These are phyloP conservation scores for Tokudaia tokunoshimensis DNA, from an alignment of 2,797 vertebrate species.

Conservation along the genomic window DNA sequence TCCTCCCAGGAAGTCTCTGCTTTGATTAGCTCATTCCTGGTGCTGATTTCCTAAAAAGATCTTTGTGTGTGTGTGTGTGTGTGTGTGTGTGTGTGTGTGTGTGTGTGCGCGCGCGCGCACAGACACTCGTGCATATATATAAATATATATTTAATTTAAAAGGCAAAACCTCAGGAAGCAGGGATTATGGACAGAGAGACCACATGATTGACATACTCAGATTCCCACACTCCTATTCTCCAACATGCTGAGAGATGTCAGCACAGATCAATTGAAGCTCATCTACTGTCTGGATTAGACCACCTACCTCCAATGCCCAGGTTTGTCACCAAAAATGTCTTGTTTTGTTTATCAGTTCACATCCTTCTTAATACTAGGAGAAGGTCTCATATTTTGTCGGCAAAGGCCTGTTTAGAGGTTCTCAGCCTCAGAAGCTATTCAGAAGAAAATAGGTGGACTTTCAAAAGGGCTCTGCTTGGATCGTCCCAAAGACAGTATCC, in stretches of 20 bases:
- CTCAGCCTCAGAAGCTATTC: not conserved
- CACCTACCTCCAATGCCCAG: not conserved
- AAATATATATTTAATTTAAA: not conserved
- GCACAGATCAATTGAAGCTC: not conserved
- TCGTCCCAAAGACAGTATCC: not conserved
- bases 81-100: too few relatives aligned
- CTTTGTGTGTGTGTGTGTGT: not conserved
- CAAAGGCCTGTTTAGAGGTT: not conserved
- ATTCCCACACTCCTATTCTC: not conserved
- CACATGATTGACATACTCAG: not conserved
- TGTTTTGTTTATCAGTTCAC: not conserved
- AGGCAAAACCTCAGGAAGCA: not conserved
- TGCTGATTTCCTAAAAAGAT: slow-evolving; percentile 70
- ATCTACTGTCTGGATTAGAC: not conserved
- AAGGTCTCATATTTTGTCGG: not conserved
- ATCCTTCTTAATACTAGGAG: not conserved
- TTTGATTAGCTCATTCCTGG: slow-evolving; percentile 40
- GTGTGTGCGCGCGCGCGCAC: too few relatives aligned
- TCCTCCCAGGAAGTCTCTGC: slow-evolving; percentile 55
- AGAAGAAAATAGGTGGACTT: not conserved
- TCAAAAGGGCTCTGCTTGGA: not conserved
- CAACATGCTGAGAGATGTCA: not conserved
- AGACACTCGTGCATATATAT: not conserved
- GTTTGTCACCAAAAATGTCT: not conserved
- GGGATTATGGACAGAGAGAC: not conserved